Base-by-base conservation (phyloP, 2,888 invertebrate species). In the Stegophylla sp. region DNA sequence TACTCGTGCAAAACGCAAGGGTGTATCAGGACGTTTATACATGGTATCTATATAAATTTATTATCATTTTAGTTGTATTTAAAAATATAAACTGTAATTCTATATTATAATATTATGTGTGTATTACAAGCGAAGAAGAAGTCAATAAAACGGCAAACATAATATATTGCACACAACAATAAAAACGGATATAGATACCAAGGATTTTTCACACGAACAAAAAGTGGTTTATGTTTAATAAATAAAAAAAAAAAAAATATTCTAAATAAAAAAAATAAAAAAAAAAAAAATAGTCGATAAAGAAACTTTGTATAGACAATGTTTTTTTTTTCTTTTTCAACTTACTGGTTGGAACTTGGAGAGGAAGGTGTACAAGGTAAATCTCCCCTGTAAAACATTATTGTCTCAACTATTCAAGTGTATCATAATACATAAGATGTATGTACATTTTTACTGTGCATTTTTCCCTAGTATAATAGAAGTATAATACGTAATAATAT, bases 301-400 rank as follows among this genome's bases (percentile, higher is more conserved):
- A 76, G 61, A 76, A 66, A 66, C 53, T 53, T 28, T 66, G 61
- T 53, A 56, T 53, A 48, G 63, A 63, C 81, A 13, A 23, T 66
- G 71, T 73, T 81, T 34, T n/a, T n/a, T n/a, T n/a, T n/a, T n/a
- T n/a, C n/a, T n/a, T n/a, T 34, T 34, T 81, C 17, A 61, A 82
- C 82, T 82, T 82, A 82, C 82, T 82, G 82, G 26, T 82, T 75
- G 72, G 74, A 74, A 82, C 59, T 69, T 61, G 67, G 75, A 74
- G 74, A 75, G 59, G 82, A 75, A 75, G 75, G 74, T 69, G 75
- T 74, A 75, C 74, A 82, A 82, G 76, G 82, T 61, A 82, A 69
- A 67, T 82, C 82, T 82, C 82, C 82, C 75, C 82, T 82, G 82
- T 75, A 82, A 82, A 82, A 74, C 74, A 81, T 81, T 41, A 74